Conservation (phyloP, 2,888 invertebrate species). For the Drosophila bunnanda region DNA sequence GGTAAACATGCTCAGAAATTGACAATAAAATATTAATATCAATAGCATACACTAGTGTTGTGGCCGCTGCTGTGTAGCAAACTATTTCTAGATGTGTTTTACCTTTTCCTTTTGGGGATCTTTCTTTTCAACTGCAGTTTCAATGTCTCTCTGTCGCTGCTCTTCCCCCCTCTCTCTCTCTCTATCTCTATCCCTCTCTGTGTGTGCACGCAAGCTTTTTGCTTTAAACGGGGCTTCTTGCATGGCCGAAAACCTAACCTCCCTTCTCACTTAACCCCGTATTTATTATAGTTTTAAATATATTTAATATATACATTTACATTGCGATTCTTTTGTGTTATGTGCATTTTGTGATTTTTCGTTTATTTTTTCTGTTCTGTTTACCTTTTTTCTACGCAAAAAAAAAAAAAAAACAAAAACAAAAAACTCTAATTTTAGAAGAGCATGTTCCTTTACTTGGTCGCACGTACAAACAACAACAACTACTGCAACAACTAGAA, state of each 20-base stretch:
- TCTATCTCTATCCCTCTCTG: slow-evolving; percentile 1
- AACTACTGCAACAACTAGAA: slow-evolving; percentile 30
- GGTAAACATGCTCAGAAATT: neutral
- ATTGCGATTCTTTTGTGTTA: slow-evolving; percentile 10
- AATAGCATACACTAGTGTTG: neutral
- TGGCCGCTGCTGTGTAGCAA: slow-evolving; percentile 16
- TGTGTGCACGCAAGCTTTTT: slow-evolving; percentile 30
- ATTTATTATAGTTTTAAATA: slow-evolving; percentile 16
- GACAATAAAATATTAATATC: neutral
- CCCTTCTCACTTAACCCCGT: slow-evolving; percentile 8
- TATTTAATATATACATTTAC: slow-evolving; percentile 7
- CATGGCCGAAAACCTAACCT: slow-evolving; percentile 24
- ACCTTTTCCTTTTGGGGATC: slow-evolving; percentile 7
- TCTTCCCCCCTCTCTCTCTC: neutral
- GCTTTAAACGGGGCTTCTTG: slow-evolving; percentile 33
- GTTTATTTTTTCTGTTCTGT: slow-evolving; percentile 21
- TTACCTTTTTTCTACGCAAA: slow-evolving; percentile 62
- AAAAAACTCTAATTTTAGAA: slow-evolving; percentile 83
- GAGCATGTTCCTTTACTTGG: slow-evolving; percentile 86
- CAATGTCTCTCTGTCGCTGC: slow-evolving; percentile 5
- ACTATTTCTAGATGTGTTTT: slow-evolving; percentile 7
- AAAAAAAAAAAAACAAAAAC: neutral
- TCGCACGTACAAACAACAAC: slow-evolving; percentile 82
- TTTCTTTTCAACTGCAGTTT: slow-evolving; percentile 24
- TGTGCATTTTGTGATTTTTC: slow-evolving; percentile 36